Conservation (phyloP, 1,140 invertebrate genomes). For the Phthorimaea operculella region DNA sequence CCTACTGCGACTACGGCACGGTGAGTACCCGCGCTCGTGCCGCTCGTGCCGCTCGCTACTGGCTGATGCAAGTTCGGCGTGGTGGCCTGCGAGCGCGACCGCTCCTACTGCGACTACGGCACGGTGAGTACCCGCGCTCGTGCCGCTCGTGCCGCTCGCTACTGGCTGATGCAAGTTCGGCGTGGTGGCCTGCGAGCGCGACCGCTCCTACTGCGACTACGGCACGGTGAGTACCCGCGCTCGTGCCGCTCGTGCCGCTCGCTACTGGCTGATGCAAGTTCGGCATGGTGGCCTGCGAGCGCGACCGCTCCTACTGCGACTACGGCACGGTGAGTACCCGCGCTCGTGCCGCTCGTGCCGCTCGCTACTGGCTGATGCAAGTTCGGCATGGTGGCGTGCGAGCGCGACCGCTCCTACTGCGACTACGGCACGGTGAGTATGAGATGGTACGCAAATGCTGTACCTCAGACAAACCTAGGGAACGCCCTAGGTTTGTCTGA, state of each 20-base stretch:
- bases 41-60: conserved; percentile 85
- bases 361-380: conserved; percentile 82
- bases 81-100: conserved; percentile 71
- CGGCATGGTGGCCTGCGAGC: conserved; percentile 80
- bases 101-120: conserved; percentile 67
- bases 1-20: conserved; percentile 66
- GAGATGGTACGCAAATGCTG: no score
- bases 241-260: conserved; percentile 84
- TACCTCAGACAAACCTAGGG: no score
- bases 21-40: no score
- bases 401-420: conserved; percentile 68
- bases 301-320: conserved; percentile 68
- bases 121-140: no score
- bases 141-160: conserved; percentile 85
- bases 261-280: conserved; percentile 85
- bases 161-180: conserved; percentile 86
- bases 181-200: conserved; percentile 76
- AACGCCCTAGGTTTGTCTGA: no score
- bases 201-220: conserved; percentile 68
- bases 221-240: no score
- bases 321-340: conserved; percentile 66
- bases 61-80: conserved; percentile 89
- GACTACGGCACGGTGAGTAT: conserved; percentile 61
- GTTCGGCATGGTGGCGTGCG: conserved; percentile 85
- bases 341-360: no score